These are phyloP conservation scores for Beroe ovata DNA, from an alignment of 37 sponge, comb jelly and placozoan species.

Conservation along the genomic window DNA sequence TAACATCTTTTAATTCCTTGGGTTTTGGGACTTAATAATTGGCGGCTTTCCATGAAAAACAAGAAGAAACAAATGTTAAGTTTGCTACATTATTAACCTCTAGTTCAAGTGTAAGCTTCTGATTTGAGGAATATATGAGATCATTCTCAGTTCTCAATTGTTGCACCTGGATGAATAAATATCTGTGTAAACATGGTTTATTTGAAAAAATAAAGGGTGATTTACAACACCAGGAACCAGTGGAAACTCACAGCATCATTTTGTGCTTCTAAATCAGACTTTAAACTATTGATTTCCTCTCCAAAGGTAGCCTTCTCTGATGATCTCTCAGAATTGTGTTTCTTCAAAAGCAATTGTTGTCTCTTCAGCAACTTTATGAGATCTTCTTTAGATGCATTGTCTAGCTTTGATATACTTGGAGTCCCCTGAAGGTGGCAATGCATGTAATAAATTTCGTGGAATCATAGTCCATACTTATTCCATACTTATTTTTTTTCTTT, in stretches of 20 bases:
- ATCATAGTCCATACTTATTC: too few species aligned
- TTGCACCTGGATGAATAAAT: neutral
- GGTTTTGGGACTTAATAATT: neutral
- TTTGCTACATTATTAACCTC: too few species aligned
- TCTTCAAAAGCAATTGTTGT: conserved; percentile 41
- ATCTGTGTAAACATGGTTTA: neutral
- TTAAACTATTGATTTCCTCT: neutral
- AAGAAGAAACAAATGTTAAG: too few species aligned
- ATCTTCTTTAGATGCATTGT: conserved; percentile 56
- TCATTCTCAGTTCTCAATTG: conserved; percentile 23
- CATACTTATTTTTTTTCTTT: too few species aligned
- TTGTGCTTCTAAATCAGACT: neutral
- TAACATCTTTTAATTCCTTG: neutral
- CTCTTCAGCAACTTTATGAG: conserved; percentile 56
- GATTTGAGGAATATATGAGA: conserved; percentile 39
- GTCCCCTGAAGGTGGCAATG: neutral
- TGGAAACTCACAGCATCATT: neutral
- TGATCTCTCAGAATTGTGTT: conserved; percentile 18
- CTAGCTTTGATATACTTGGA: conserved; percentile 18
- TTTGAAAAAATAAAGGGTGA: neutral
- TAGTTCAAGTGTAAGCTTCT: conserved; percentile 17
- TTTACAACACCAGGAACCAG: too few species aligned
- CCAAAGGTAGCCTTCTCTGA: neutral
- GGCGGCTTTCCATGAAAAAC: neutral
- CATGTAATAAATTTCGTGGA: too few species aligned